These are phyloP conservation scores for Propithecus coquereli DNA, from an alignment of 2,113 vertebrate species.

Conservation along the genomic window DNA sequence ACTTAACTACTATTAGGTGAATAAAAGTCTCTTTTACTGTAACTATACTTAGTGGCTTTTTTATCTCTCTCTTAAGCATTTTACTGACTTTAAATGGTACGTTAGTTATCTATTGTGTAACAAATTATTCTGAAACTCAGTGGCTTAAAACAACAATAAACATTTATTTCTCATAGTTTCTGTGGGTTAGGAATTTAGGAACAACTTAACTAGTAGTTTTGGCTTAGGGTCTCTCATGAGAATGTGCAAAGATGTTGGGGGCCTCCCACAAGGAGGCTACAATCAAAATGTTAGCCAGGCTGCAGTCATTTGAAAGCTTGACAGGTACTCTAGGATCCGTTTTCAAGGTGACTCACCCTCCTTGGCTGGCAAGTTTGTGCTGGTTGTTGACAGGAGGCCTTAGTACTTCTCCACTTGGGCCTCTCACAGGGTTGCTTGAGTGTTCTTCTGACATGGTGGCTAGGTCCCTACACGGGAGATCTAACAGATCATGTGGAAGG, in stretches of 20 bases:
- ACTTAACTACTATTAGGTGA: neutral
- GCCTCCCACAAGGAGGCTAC: neutral
- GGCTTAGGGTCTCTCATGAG: neutral
- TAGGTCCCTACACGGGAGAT: neutral
- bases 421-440: neutral
- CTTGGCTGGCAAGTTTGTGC: neutral
- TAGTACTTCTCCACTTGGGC: neutral
- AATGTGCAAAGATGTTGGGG: neutral
- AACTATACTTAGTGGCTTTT: neutral
- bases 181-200: neutral
- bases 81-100: neutral
- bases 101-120: neutral
- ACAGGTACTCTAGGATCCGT: neutral
- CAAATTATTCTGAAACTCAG: neutral
- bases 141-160: neutral
- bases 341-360: neutral
- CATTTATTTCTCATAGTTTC: neutral
- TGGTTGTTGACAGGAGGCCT: neutral
- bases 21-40: neutral
- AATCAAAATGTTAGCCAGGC: neutral
- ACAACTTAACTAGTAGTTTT: neutral
- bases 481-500: neutral
- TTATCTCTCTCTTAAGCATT: neutral
- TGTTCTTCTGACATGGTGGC: neutral
- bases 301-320: neutral